Base-by-base conservation (phyloP, 2,113 vertebrate species). In the Camelus dromedarius region DNA sequence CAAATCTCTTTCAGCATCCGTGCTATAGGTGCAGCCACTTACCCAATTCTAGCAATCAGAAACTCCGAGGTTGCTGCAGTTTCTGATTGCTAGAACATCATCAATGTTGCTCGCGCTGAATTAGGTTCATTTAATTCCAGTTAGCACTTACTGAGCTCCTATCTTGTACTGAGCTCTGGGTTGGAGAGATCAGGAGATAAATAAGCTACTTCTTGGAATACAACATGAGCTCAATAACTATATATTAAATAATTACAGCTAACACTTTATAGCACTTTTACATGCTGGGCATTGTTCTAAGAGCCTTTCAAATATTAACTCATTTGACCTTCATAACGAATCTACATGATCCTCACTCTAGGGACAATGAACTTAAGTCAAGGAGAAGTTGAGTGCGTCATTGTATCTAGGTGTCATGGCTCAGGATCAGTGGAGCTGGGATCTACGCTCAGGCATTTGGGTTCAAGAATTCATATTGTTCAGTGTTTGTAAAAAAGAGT, bases 101-200 rank as follows among this genome's bases (percentile, higher is more conserved):
- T 89, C 64, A 77, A 58, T 93, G 88, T 86, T 86, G 42, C 22
- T 95, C 72, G 64, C 48, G 50, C 62, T 95, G 62, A 42, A 22
- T 85, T 85, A 93, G 42, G 35, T 70, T 83, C 60, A 89, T 86
- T 82, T 89, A 95, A 86, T 95, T 96, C 95, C 73, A 66, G 89
- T 79, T 86, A 90, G 75, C 56, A 82, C 77, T 92, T 96, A 83
- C 32, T 82, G 87, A 95, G 60, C 70, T 94, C 42, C 70, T 90
- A 86, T 94, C 69, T 79, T 87, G 7, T 85, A 79, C 58, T 52
- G 50, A 92, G 24, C 28, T 82, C 46, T 19, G 4, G 20, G 86
- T 93, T 93, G 11, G 22, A 86, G 35, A 82, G 73, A 70, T 69
- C 58, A 91, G 32, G 83, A 42, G 60, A 87, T 24, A 79, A 84